These are phyloP conservation scores for Acyrthosiphon pisum DNA, from an alignment of 1,140 invertebrate genomes.

Conservation along the genomic window DNA sequence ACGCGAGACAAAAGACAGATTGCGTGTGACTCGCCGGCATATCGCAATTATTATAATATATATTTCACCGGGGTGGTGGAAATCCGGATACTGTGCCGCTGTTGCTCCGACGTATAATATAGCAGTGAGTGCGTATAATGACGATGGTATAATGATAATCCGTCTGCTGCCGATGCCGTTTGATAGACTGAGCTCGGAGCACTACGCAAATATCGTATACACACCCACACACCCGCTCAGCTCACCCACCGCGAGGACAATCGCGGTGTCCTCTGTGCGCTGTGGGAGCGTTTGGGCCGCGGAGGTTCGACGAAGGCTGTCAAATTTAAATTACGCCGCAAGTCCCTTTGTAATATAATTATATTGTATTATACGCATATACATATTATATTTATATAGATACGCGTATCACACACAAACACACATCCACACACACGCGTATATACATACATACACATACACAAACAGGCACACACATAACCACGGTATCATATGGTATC, in stretches of 20 bases:
- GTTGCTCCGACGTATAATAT: not conserved
- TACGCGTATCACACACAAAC: too few species aligned
- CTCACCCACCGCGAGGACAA: not conserved
- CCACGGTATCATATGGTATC: not conserved
- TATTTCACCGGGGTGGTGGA: not conserved
- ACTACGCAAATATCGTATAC: not conserved
- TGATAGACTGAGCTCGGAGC: not conserved
- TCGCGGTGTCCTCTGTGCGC: not conserved
- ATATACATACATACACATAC: too few species aligned
- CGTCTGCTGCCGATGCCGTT: not conserved
- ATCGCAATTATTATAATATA: not conserved
- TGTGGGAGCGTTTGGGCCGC: not conserved
- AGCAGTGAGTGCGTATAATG: not conserved
- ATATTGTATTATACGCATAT: not conserved
- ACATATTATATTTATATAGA: not conserved
- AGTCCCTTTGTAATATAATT: not conserved
- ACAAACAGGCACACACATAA: not conserved
- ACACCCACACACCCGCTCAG: not conserved
- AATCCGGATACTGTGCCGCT: not conserved
- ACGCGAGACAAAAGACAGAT: not conserved
- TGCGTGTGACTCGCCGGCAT: not conserved
- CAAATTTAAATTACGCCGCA: not conserved
- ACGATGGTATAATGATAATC: not conserved
- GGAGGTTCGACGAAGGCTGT: not conserved
- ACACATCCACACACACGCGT: too few species aligned